A percentile compares a stretch with the other conserved stretches of the same genome.
Conservation (phyloP, 2,888 invertebrate genomes). For the Cepaea hortensis region DNA sequence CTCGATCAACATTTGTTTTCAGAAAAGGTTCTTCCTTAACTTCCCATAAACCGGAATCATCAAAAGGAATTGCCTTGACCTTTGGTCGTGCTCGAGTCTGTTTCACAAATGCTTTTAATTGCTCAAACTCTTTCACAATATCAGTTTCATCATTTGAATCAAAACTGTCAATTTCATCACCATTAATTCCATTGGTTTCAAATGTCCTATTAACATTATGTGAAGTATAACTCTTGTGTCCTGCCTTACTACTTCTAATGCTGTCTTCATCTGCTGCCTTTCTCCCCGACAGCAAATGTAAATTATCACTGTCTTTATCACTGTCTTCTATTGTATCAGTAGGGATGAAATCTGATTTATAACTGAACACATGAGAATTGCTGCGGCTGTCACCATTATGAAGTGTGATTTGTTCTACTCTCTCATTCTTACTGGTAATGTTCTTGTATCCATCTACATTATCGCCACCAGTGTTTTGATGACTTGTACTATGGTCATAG, state of each 20-base stretch:
- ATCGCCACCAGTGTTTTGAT: background rate
- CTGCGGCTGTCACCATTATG: background rate
- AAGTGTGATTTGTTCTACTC: background rate
- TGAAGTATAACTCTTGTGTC: background rate
- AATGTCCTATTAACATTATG: background rate
- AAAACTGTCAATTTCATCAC: slow-evolving; percentile 32
- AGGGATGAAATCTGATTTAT: slow-evolving; percentile 3
- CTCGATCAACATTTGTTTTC: slow-evolving; percentile 55
- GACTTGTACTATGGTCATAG: background rate
- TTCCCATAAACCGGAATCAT: slow-evolving; percentile 55
- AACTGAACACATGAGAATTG: slow-evolving; percentile 1
- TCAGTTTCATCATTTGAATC: slow-evolving; percentile 47
- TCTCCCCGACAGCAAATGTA: background rate
- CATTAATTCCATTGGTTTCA: slow-evolving; percentile 12
- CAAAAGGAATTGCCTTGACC: slow-evolving; percentile 45
- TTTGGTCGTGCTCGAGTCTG: slow-evolving; percentile 52
- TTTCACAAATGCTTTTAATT: slow-evolving; percentile 62
- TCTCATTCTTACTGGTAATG: background rate
- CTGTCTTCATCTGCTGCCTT: background rate
- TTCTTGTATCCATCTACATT: background rate
- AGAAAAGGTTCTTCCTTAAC: slow-evolving; percentile 61
- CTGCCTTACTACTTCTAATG: background rate
- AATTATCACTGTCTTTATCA: background rate
- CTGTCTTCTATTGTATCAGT: background rate
- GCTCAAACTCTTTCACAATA: slow-evolving; percentile 60